Evolutionary conservation across 2,888 invertebrate species (phyloP).

Genomic region (Caenorhabditis wallacei): DNA sequence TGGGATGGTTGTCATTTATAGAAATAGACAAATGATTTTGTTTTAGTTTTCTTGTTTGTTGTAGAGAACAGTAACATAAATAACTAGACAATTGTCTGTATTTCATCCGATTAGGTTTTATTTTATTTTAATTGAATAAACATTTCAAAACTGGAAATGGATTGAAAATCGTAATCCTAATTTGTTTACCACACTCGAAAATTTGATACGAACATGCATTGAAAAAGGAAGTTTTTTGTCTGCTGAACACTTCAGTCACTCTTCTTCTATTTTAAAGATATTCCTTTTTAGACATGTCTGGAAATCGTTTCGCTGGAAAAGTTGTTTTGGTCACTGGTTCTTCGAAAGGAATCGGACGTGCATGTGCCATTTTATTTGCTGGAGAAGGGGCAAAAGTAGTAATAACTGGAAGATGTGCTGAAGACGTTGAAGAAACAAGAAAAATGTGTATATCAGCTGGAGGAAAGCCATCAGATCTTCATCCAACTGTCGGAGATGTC

Average conservation of each 20-base stretch:
- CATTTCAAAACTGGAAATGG: conserved; percentile 33
- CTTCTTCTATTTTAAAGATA: neutral
- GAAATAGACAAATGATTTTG: neutral
- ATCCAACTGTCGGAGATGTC: conserved; percentile 61
- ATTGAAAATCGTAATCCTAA: conserved; percentile 12
- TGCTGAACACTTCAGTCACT: neutral
- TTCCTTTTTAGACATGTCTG: conserved; percentile 17
- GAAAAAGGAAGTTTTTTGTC: neutral
- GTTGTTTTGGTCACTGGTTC: conserved; percentile 64
- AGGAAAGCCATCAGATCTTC: conserved; percentile 43
- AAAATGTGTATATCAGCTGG: conserved; percentile 48
- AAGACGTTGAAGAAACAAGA: conserved; percentile 57
- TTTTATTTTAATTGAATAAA: conserved; percentile 37
- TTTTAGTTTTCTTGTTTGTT: conserved; percentile 1
- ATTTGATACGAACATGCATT: conserved; percentile 7
- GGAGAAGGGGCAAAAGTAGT: conserved; percentile 66
- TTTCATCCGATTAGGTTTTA: conserved; percentile 19
- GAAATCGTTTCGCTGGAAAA: conserved; percentile 59
- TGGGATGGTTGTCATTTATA: conserved; percentile 61
- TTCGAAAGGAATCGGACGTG: conserved; percentile 71
- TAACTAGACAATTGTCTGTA: conserved; percentile 15
- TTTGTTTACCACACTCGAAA: conserved; percentile 31
- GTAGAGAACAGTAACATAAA: conserved; percentile 33
- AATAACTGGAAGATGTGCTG: conserved; percentile 65
- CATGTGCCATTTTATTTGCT: conserved; percentile 63